These are phyloP conservation scores for Nephrocerus scutellatus DNA, from an alignment of 2,888 invertebrate genomes.

Conservation along the genomic window DNA sequence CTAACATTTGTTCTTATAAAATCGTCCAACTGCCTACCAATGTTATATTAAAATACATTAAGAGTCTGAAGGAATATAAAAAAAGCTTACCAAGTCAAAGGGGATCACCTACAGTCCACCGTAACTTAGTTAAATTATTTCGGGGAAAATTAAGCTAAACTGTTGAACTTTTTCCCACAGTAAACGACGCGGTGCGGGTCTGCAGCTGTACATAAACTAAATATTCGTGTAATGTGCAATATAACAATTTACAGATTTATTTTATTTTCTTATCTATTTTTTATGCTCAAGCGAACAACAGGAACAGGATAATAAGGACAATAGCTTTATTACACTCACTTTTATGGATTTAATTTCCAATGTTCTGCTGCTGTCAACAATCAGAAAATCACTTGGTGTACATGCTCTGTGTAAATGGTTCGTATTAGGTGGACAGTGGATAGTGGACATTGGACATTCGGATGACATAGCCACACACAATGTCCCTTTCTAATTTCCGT, in stretches of 20 bases:
- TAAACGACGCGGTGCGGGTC: slow-evolving; percentile 5
- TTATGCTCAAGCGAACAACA: slow-evolving; percentile 39
- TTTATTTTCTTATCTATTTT: slow-evolving; percentile 38
- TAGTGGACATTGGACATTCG: too few species aligned
- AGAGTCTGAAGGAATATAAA: too few species aligned
- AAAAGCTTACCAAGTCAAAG: too few species aligned
- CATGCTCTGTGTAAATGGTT: background rate
- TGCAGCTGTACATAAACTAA: too few species aligned
- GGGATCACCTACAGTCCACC: too few species aligned
- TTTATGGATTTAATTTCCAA: slow-evolving; percentile 43
- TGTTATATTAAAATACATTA: too few species aligned
- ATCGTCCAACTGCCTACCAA: too few species aligned
- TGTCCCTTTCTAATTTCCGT: slow-evolving; percentile 44
- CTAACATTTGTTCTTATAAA: too few species aligned
- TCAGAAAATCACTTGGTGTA: background rate
- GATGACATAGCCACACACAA: slow-evolving; percentile 35
- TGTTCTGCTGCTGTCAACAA: slow-evolving; percentile 34
- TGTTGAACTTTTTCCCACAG: slow-evolving; percentile 29
- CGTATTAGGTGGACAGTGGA: background rate
- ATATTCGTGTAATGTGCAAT: too few species aligned
- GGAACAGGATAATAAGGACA: slow-evolving; percentile 33
- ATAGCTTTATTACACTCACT: slow-evolving; percentile 31
- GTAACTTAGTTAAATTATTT: too few species aligned
- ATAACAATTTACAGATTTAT: slow-evolving; percentile 27
- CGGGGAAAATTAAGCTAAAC: too few species aligned